Percentiles rank a stretch among this genome's conserved stretches.
phyloP scores from a whole-genome alignment of 2,797 vertebrate species.

The Zalophus californianus region DNA sequence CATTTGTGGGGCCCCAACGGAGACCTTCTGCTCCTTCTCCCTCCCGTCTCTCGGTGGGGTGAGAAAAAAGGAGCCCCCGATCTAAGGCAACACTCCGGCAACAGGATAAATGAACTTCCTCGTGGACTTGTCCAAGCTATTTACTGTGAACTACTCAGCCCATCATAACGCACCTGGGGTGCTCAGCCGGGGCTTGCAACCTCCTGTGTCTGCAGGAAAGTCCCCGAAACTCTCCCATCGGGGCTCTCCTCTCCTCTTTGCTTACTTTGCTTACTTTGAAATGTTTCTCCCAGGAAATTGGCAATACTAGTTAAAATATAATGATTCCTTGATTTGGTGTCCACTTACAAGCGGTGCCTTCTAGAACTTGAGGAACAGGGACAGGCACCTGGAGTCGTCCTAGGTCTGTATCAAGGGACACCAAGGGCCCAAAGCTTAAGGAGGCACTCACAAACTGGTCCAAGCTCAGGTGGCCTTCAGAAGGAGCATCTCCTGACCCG shows the following conservation, averaged over 20 bases:
- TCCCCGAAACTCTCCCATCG: accelerated
- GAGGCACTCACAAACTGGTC: background rate
- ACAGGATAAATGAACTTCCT: background rate
- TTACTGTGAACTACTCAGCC: background rate
- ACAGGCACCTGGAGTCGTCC: accelerated
- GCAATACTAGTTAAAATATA: background rate
- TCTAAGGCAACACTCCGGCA: background rate
- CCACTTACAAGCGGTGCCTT: accelerated
- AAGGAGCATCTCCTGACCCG: accelerated
- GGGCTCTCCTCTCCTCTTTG: no score
- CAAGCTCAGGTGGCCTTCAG: accelerated
- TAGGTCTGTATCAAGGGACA: accelerated
- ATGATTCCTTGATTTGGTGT: background rate
- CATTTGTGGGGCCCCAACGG: accelerated
- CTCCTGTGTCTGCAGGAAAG: accelerated
- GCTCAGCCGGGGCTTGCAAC: accelerated
- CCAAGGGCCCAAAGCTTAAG: background rate
- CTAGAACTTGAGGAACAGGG: no score
- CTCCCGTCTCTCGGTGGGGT: background rate
- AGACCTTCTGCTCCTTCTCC: accelerated
- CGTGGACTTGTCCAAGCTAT: background rate
- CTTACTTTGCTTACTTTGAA: background rate
- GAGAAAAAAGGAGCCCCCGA: background rate
- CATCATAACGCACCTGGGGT: accelerated
- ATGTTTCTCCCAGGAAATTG: background rate